A percentile compares a stretch with the other conserved stretches of the same genome.
These are phyloP conservation scores for Dinocampus coccinellae DNA, from an alignment of 2,888 invertebrate species.

Conservation along the genomic window DNA sequence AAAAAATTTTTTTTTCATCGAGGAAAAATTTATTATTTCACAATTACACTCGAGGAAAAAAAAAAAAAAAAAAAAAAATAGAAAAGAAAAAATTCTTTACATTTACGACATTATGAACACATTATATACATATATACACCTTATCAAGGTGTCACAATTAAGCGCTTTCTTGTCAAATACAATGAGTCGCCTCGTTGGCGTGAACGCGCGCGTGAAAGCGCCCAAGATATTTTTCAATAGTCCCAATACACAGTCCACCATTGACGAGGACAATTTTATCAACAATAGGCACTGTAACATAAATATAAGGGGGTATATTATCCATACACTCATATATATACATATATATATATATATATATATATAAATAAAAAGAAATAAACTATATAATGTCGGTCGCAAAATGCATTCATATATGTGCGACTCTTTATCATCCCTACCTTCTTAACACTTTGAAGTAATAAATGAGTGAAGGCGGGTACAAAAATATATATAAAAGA, in stretches of 20 bases:
- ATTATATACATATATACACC: neutral
- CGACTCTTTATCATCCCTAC: neutral
- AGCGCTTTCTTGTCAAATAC: constrained; percentile 12
- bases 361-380: neutral
- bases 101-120: neutral
- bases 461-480: neutral
- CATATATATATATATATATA: neutral
- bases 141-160: constrained; percentile 17
- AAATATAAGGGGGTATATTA: neutral
- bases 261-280: constrained; percentile 2
- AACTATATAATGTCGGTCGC: neutral
- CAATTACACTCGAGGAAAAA: neutral
- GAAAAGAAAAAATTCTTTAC: neutral
- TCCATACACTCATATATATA: neutral
- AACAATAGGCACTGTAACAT: neutral
- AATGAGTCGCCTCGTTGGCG: neutral
- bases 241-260: neutral
- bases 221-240: constrained; percentile 13
- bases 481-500: neutral
- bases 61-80: neutral
- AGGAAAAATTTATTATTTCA: neutral
- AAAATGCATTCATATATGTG: neutral
- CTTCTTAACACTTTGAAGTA: neutral
- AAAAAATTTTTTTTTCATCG: neutral
- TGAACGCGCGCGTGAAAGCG: constrained; percentile 1